Evolutionary conservation across 2,797 vertebrate species (phyloP).

Genomic region (Brachymystax lenok): DNA sequence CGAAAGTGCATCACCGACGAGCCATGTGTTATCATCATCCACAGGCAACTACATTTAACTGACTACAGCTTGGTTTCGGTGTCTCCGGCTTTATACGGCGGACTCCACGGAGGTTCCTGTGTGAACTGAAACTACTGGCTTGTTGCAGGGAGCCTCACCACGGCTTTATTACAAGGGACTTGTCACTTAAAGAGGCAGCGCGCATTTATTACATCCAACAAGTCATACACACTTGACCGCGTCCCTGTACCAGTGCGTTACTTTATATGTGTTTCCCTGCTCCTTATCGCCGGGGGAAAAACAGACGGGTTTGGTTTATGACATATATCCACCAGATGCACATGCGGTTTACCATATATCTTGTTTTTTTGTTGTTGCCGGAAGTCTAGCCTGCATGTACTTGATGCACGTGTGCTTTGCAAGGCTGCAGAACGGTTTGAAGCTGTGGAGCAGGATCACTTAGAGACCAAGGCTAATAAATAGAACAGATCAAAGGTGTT

Average conservation of each 20-base stretch:
- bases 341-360: too few species aligned
- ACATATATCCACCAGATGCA: too few species aligned
- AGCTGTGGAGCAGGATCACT: too few species aligned
- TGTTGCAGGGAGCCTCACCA: slow-evolving; percentile 55
- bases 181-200: slow-evolving; percentile 79
- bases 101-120: neutral
- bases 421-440: too few species aligned
- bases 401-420: too few species aligned
- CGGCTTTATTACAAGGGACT: slow-evolving; percentile 59
- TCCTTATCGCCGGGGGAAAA: neutral
- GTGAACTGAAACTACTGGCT: slow-evolving; percentile 37
- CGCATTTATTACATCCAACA: slow-evolving; percentile 22
- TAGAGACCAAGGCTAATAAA: too few species aligned
- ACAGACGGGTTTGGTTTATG: too few species aligned
- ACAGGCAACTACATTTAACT: neutral
- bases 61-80: neutral
- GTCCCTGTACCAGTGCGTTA: neutral
- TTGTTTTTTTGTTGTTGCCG: neutral
- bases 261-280: neutral
- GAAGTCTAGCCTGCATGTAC: neutral
- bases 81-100: neutral
- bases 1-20: slow-evolving; percentile 7
- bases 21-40: neutral
- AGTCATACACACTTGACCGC: neutral
- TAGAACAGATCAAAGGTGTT: too few species aligned